Evolutionary conservation across 2,113 vertebrate species (phyloP).

Genomic region (Pluvianellus socialis): DNA sequence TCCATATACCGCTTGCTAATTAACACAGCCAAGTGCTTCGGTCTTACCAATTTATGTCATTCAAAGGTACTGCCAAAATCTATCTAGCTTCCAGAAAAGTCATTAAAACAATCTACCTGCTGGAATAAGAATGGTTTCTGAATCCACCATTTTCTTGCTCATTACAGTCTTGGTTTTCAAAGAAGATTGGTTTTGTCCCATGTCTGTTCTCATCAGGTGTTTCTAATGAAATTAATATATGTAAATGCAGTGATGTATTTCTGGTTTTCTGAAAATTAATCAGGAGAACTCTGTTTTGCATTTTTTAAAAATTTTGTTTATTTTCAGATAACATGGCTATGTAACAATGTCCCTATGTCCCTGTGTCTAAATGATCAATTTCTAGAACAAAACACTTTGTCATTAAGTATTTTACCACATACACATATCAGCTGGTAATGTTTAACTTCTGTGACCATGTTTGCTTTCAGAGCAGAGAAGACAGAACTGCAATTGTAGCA

Average conservation of each 20-base stretch:
- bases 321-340: background rate
- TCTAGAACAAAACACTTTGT: background rate
- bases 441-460: background rate
- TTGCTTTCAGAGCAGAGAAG: background rate
- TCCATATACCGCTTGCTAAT: background rate
- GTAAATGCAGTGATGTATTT: background rate
- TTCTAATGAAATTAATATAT: background rate
- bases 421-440: background rate
- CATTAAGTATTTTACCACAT: background rate
- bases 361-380: background rate
- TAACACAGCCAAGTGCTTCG: background rate
- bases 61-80: background rate
- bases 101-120: slow-evolving; percentile 14
- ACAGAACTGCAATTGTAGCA: background rate
- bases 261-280: background rate
- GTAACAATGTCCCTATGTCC: background rate
- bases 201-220: background rate
- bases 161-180: background rate
- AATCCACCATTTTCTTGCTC: background rate
- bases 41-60: background rate
- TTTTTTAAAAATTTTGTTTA: background rate
- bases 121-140: background rate
- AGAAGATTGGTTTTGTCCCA: background rate
- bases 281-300: background rate
- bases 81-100: background rate